phyloP scores from a whole-genome alignment of 2,113 vertebrate genomes.

The Epinephelus fuscoguttatus region DNA sequence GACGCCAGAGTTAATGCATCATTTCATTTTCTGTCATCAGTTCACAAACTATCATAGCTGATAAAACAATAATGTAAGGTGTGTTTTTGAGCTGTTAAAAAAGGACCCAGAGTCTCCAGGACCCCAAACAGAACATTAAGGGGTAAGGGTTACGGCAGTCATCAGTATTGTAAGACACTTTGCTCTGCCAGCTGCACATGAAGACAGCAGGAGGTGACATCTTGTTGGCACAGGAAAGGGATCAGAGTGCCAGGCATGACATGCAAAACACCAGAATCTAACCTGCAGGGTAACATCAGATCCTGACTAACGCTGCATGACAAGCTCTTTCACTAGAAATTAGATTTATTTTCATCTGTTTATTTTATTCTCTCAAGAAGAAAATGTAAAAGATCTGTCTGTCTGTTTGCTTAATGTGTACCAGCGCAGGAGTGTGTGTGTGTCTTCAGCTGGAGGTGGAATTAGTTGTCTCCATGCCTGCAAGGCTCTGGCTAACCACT shows the following conservation, averaged over 20 bases:
- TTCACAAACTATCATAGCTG: not conserved
- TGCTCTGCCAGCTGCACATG: slow-evolving; percentile 15
- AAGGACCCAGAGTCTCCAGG: not conserved
- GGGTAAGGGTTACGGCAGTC: not conserved
- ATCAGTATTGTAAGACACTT: slow-evolving; percentile 1
- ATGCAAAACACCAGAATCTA: slow-evolving; percentile 26
- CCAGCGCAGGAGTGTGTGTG: not conserved
- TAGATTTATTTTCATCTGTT: not conserved
- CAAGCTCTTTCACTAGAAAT: slow-evolving; percentile 27
- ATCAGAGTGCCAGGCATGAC: slow-evolving; percentile 24
- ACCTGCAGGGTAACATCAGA: slow-evolving; percentile 41
- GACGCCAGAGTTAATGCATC: not conserved
- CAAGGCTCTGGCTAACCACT: slow-evolving; percentile 33
- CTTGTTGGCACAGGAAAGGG: slow-evolving; percentile 44
- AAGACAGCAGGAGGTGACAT: slow-evolving; percentile 41
- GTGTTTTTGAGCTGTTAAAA: not conserved
- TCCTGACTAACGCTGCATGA: slow-evolving; percentile 18
- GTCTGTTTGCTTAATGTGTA: slow-evolving; percentile 7
- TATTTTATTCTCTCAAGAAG: not conserved
- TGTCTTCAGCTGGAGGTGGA: slow-evolving; percentile 43
- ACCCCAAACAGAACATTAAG: not conserved
- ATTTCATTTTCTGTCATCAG: not conserved
- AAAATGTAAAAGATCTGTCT: not conserved
- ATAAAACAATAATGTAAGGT: not conserved
- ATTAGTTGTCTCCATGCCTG: slow-evolving; percentile 24